A percentile compares a stretch with the other conserved stretches of the same genome.
These are phyloP conservation scores for Idaea aversata DNA, from an alignment of 2,888 invertebrate genomes.

Conservation along the genomic window DNA sequence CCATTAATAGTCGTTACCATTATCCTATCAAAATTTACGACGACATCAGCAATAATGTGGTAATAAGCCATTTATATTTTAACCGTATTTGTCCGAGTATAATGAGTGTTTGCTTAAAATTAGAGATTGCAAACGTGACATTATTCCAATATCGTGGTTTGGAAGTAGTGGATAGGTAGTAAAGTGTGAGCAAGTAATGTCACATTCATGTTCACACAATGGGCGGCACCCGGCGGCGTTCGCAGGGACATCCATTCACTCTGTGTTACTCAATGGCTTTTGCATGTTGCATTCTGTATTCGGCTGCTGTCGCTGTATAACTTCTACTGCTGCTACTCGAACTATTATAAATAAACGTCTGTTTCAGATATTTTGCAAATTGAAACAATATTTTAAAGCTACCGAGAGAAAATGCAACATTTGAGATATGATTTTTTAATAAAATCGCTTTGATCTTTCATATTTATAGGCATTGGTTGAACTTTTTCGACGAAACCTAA, in stretches of 20 bases:
- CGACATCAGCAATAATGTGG: background rate
- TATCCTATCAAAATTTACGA: background rate
- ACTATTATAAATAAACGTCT: background rate
- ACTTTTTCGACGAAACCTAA: too few relatives aligned
- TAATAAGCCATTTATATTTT: background rate
- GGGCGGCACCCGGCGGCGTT: slow-evolving; percentile 35
- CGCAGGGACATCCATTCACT: slow-evolving; percentile 50
- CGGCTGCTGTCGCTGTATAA: slow-evolving; percentile 11
- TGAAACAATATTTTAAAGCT: background rate
- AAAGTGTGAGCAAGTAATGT: slow-evolving; percentile 36
- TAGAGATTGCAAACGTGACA: background rate
- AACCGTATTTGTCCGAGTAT: background rate
- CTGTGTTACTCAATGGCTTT: slow-evolving; percentile 59
- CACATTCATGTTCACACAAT: slow-evolving; percentile 46
- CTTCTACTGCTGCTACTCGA: background rate
- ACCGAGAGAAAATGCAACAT: background rate
- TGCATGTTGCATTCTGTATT: slow-evolving; percentile 59
- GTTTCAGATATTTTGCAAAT: background rate
- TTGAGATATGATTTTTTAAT: background rate
- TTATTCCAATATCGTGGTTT: background rate
- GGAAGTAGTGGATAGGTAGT: slow-evolving; percentile 11
- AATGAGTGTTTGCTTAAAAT: background rate
- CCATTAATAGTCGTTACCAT: slow-evolving; percentile 1
- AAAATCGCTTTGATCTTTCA: background rate
- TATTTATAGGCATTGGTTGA: too few relatives aligned